phyloP scores from a whole-genome alignment of 2,797 vertebrate species.

The Diglossa cyanea region DNA sequence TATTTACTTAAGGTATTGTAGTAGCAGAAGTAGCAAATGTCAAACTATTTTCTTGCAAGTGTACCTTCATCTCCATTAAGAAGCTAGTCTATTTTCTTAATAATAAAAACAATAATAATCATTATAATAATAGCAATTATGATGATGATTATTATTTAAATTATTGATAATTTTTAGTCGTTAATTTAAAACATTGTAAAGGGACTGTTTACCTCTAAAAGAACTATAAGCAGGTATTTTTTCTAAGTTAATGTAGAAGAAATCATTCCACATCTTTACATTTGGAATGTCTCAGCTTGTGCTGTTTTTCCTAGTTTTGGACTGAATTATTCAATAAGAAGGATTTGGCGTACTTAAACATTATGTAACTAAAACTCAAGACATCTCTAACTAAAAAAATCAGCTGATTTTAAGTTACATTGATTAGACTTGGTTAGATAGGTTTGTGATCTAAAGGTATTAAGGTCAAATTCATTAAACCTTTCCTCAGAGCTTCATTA shows the following conservation, averaged over 20 bases:
- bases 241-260: background rate
- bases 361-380: background rate
- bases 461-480: background rate
- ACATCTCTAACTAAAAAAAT: background rate
- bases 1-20: background rate
- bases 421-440: background rate
- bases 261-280: background rate
- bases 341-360: background rate
- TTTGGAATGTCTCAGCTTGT: background rate
- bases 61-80: background rate
- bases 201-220: background rate
- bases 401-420: background rate
- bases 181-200: background rate
- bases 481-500: background rate
- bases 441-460: background rate
- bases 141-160: background rate
- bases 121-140: fast-evolving
- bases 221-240: background rate
- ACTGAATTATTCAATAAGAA: background rate
- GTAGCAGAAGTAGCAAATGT: background rate
- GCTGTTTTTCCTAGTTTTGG: background rate
- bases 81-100: background rate
- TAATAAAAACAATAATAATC: background rate
- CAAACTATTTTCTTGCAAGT: background rate
- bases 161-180: background rate